Conservation (phyloP, 2,888 invertebrate species). For the Ischnura elegans region DNA sequence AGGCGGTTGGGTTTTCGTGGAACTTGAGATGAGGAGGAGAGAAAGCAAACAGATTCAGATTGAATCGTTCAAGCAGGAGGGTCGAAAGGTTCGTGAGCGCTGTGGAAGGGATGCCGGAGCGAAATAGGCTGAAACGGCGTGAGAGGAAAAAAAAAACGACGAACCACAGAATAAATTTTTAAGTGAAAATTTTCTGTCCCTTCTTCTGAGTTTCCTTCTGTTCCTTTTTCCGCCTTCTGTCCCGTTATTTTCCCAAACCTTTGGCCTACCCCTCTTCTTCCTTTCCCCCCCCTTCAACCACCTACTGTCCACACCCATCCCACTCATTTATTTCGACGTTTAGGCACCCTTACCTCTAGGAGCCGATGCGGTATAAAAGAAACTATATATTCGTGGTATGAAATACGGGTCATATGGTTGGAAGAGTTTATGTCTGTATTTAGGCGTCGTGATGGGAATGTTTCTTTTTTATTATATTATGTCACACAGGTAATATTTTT, state of each 20-base stretch:
- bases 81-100: not conserved
- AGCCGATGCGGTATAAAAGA: not conserved
- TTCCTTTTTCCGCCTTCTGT: not conserved
- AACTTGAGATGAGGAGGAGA: not conserved
- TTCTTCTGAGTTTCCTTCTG: not conserved
- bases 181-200: not conserved
- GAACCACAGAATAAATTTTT: not conserved
- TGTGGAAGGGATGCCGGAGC: not conserved
- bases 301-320: not conserved
- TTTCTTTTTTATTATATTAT: too few species aligned
- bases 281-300: not conserved
- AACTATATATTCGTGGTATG: too few species aligned
- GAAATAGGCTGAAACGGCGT: too few species aligned
- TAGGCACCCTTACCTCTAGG: not conserved
- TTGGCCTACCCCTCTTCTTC: not conserved
- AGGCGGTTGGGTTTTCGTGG: not conserved
- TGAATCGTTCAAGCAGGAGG: not conserved
- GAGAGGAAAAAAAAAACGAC: not conserved
- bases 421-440: too few species aligned
- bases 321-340: not conserved
- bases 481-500: too few species aligned
- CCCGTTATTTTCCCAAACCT: not conserved
- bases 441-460: too few species aligned
- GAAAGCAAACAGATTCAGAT: not conserved
- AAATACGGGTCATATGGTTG: too few species aligned